phyloP scores from a whole-genome alignment of 2,797 vertebrate species.

The Scarus forsteni region DNA sequence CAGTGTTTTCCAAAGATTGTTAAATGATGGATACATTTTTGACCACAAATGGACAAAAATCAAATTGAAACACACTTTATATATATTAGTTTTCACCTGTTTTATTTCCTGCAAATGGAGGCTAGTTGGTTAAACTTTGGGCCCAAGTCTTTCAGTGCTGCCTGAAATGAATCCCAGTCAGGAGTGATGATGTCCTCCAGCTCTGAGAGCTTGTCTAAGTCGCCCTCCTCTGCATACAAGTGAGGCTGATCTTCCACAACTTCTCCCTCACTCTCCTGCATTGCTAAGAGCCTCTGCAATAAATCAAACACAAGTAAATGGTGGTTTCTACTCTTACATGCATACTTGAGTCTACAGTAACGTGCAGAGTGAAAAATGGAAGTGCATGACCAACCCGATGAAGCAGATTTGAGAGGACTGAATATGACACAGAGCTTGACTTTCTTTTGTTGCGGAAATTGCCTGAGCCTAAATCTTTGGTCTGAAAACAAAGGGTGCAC shows the following conservation, averaged over 20 bases:
- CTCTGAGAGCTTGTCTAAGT: not conserved
- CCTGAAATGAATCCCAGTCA: conserved; percentile 1
- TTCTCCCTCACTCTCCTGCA: conserved; percentile 29
- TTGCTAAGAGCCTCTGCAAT: conserved; percentile 52
- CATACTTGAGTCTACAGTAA: not conserved
- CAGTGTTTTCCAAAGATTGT: no score
- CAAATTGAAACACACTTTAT: no score
- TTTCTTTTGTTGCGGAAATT: not conserved
- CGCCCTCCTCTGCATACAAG: conserved; percentile 55
- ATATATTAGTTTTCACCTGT: not conserved
- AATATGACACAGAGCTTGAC: not conserved
- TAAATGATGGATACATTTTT: no score
- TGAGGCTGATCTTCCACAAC: conserved; percentile 49
- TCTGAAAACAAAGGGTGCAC: conserved; percentile 1
- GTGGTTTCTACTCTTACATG: not conserved
- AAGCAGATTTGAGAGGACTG: conserved; percentile 1
- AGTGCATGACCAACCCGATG: conserved; percentile 42
- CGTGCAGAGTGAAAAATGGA: not conserved
- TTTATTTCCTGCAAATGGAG: conserved; percentile 41
- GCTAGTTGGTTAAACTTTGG: conserved; percentile 60
- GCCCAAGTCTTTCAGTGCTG: conserved; percentile 43
- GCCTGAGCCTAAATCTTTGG: not conserved
- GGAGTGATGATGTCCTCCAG: conserved; percentile 52
- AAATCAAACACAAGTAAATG: not conserved
- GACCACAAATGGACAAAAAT: no score